phyloP scores from a whole-genome alignment of 2,113 vertebrate genomes.

The Cnemophilus loriae region DNA sequence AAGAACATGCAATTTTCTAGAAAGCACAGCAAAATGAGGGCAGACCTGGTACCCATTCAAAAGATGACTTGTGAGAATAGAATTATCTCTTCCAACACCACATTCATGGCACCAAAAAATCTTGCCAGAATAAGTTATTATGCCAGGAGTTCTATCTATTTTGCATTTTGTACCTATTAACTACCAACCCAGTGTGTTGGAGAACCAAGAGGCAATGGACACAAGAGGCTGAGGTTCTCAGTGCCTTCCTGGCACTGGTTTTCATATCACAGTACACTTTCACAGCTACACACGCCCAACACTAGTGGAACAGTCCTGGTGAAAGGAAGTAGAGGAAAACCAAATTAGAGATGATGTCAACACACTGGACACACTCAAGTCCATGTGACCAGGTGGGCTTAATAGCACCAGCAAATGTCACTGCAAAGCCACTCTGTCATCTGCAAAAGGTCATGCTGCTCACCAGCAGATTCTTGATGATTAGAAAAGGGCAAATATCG shows the following conservation, averaged over 20 bases:
- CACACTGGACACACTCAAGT: not conserved
- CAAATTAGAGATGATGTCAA: not conserved
- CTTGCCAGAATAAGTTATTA: not conserved
- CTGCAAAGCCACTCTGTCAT: not conserved
- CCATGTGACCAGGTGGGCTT: not conserved
- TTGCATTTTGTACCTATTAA: not conserved
- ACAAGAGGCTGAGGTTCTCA: not conserved
- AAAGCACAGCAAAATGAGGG: not conserved
- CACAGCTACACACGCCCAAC: not conserved
- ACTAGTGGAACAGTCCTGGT: not conserved
- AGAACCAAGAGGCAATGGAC: not conserved
- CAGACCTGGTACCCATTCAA: not conserved
- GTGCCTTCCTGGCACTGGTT: rapidly evolving
- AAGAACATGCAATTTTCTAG: not conserved
- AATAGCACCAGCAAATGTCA: not conserved
- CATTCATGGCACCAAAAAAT: not conserved
- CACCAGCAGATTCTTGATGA: not conserved
- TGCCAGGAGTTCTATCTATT: not conserved
- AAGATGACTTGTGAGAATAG: not conserved
- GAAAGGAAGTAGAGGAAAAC: not conserved
- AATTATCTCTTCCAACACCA: not conserved
- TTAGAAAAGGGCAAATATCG: not conserved
- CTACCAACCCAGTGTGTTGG: not conserved
- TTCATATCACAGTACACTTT: not conserved
- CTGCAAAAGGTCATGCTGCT: not conserved